Percentiles rank a stretch among this genome's conserved stretches.
phyloP scores from a whole-genome alignment of 2,888 invertebrate species.

The Temnothorax rugatulus region DNA sequence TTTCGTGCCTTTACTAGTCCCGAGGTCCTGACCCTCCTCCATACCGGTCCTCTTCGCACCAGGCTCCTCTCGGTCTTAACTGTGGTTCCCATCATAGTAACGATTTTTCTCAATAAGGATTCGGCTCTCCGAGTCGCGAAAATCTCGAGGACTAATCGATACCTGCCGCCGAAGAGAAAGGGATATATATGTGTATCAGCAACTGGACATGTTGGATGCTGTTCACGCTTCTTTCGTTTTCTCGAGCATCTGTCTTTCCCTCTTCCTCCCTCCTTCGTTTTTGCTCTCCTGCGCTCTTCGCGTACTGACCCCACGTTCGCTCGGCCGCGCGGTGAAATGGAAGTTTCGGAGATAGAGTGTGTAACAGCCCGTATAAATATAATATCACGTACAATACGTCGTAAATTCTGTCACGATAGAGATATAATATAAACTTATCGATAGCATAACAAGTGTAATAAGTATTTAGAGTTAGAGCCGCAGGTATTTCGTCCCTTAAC shows the following conservation, averaged over 20 bases:
- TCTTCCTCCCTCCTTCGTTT: neutral
- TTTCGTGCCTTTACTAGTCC: constrained; percentile 1
- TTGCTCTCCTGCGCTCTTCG: constrained; percentile 38
- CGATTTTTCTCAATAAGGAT: constrained; percentile 43
- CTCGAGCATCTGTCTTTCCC: neutral
- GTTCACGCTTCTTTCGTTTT: neutral
- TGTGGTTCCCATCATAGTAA: neutral
- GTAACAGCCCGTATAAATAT: constrained; percentile 84
- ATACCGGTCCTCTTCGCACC: neutral
- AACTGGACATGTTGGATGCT: neutral
- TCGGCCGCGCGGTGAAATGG: constrained; percentile 74
- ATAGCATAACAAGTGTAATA: constrained; percentile 85
- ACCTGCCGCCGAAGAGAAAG: neutral
- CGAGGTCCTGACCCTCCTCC: constrained; percentile 16
- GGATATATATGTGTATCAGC: neutral
- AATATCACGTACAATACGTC: constrained; percentile 82
- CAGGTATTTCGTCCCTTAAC: constrained; percentile 73
- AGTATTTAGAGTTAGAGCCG: constrained; percentile 81
- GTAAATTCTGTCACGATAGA: constrained; percentile 81
- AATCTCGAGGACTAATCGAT: constrained; percentile 12
- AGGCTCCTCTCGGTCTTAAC: neutral
- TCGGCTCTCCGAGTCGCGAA: neutral
- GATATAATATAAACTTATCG: constrained; percentile 84
- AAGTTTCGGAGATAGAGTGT: constrained; percentile 73
- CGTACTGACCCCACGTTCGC: constrained; percentile 63